Base-by-base conservation (phyloP, 2,888 invertebrate species). In the Gortyna flavago region DNA sequence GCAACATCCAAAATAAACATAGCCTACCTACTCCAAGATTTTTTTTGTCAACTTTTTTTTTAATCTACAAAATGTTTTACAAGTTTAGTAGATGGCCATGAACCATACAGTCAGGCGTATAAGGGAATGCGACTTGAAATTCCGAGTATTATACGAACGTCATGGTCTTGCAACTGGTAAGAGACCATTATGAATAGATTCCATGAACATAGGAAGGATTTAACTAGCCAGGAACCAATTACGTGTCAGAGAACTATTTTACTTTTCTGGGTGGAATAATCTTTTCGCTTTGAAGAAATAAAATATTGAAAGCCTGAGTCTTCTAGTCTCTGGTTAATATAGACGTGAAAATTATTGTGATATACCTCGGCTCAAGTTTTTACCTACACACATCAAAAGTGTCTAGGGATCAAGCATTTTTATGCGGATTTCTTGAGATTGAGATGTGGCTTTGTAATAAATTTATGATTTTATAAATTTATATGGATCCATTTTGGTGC, bases 41-140 rank as follows among this genome's bases (percentile, higher is more conserved):
- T 64, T 51, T 79, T 80, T 69, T 72, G 18, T 25, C 38, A 29
- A 35, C n/a, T 18, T 61, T 85, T 81, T 80, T 84, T 75, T 65
- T n/a, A n/a, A 38, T 65, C n/a, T 8, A 16, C 35, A 54, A 65
- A 75, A 48, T 71, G 68, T 57, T 78, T 18, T 79, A 79, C 79
- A 68, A 81, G 87, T 88, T 87, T 80, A 59, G 77, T 80, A 57
- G 79, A 57, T 75, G 87, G 38, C 87, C 87, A 48, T 87, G 87
- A 87, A 87, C 88, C 79, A 69, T 59, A 75, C 64, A 57, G 48
- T 64, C 72, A 32, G 54, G 72, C 82, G 25, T 79, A 87, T 85
- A 87, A 79, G 87, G 87, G 85, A 72, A 84, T 76, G 75, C 77
- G 44, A 79, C 77, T 80, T 83, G 41, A 81, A 84, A 82, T 87